Conservation (phyloP, 1,140 invertebrate genomes). For the Drosophila serrata region DNA sequence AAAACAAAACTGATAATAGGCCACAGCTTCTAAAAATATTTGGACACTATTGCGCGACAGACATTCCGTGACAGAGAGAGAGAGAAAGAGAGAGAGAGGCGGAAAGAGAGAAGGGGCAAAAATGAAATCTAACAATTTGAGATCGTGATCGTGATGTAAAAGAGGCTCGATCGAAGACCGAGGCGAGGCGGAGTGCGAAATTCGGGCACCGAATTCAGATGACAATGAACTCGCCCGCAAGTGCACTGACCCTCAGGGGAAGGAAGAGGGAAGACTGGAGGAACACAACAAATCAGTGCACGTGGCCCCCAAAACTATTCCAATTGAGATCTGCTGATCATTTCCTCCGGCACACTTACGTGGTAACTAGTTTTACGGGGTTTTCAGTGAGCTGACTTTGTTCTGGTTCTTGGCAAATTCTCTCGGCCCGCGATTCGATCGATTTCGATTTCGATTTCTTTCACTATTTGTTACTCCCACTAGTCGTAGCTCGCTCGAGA, state of each 20-base stretch:
- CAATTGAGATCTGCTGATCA: conserved; percentile 6
- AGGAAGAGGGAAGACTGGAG: no score
- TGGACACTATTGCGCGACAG: conserved; percentile 44
- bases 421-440: conserved; percentile 12
- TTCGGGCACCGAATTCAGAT: conserved; percentile 44
- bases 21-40: conserved; percentile 72
- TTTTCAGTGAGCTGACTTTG: neutral
- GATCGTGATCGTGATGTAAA: conserved; percentile 41
- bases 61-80: conserved; percentile 30
- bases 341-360: conserved; percentile 51
- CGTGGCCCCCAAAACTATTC: conserved; percentile 36
- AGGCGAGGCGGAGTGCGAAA: conserved; percentile 14
- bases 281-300: conserved; percentile 20
- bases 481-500: conserved; percentile 14
- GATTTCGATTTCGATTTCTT: conserved; percentile 2
- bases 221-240: conserved; percentile 70
- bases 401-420: conserved; percentile 14
- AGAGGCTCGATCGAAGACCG: conserved; percentile 41
- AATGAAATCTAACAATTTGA: neutral
- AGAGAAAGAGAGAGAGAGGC: conserved; percentile 7
- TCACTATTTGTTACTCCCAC: conserved; percentile 13
- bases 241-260: conserved; percentile 74
- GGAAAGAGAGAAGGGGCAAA: no score
- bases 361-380: conserved; percentile 27
- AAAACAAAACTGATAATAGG: conserved; percentile 76